These are phyloP conservation scores for Trisateles emortualis DNA, from an alignment of 2,888 invertebrate species.

Conservation along the genomic window DNA sequence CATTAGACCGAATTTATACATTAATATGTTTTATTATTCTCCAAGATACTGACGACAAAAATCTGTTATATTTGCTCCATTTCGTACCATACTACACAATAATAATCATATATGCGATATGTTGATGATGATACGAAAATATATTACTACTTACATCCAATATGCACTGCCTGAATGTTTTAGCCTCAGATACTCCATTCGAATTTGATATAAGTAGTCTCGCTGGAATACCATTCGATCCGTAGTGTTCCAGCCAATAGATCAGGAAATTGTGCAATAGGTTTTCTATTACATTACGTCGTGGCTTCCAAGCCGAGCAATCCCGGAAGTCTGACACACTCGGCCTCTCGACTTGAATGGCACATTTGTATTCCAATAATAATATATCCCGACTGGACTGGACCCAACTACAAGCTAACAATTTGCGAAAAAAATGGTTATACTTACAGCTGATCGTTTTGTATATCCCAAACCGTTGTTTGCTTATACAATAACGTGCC, in stretches of 20 bases:
- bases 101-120: too few species aligned
- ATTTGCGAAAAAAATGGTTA: constrained; percentile 6
- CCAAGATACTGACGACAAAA: too few species aligned
- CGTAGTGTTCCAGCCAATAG: constrained; percentile 34
- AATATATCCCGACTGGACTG: constrained; percentile 19
- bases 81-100: too few species aligned
- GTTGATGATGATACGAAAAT: too few species aligned
- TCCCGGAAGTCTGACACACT: constrained; percentile 66
- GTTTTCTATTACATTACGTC: constrained; percentile 65
- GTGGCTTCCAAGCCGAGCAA: constrained; percentile 60
- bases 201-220: neutral
- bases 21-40: too few species aligned
- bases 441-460: neutral
- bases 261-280: constrained; percentile 73
- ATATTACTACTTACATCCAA: neutral
- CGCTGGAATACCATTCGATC: constrained; percentile 22
- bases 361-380: constrained; percentile 36
- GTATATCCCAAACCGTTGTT: neutral
- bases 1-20: too few species aligned
- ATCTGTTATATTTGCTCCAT: too few species aligned
- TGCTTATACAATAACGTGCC: constrained; percentile 15
- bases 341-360: constrained; percentile 39
- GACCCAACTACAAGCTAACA: constrained; percentile 3
- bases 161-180: neutral
- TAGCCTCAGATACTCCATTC: neutral